phyloP scores from a whole-genome alignment of 2,888 invertebrate genomes.

The Chloroclystis v-ata region DNA sequence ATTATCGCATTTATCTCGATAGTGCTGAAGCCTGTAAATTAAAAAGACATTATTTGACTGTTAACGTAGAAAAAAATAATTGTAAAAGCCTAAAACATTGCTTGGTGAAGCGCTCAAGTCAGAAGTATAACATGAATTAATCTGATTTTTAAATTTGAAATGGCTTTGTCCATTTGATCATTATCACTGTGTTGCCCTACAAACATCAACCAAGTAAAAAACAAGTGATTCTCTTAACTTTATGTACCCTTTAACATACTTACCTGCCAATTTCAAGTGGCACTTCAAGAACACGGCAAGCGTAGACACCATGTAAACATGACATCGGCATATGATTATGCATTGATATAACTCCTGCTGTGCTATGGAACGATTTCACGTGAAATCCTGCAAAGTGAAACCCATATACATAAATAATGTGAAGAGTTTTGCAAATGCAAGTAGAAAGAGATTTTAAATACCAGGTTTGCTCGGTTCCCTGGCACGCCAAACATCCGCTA shows the following conservation, averaged over 20 bases:
- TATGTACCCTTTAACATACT: background rate
- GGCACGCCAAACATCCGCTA: constrained; percentile 22
- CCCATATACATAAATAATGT: too few species aligned
- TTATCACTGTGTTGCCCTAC: too few species aligned
- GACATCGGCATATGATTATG: constrained; percentile 23
- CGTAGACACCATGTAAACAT: background rate
- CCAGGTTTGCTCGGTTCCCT: constrained; percentile 8
- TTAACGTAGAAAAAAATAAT: too few species aligned
- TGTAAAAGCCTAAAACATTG: too few species aligned
- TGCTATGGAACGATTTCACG: constrained; percentile 23
- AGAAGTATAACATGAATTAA: too few species aligned
- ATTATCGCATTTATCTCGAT: background rate
- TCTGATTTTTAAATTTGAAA: too few species aligned
- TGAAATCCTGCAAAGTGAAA: constrained; percentile 9
- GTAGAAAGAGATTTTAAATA: background rate
- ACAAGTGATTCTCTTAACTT: too few species aligned
- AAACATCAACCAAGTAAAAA: too few species aligned
- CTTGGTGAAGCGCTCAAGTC: too few species aligned
- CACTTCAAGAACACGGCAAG: background rate
- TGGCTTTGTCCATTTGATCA: too few species aligned
- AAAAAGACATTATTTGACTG: too few species aligned
- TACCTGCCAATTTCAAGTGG: background rate
- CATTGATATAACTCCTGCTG: constrained; percentile 16
- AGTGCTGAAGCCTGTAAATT: background rate
- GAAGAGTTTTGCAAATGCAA: too few species aligned